These are phyloP conservation scores for Xestoiulus laeticollis DNA, from an alignment of 2,888 invertebrate genomes.

Conservation along the genomic window DNA sequence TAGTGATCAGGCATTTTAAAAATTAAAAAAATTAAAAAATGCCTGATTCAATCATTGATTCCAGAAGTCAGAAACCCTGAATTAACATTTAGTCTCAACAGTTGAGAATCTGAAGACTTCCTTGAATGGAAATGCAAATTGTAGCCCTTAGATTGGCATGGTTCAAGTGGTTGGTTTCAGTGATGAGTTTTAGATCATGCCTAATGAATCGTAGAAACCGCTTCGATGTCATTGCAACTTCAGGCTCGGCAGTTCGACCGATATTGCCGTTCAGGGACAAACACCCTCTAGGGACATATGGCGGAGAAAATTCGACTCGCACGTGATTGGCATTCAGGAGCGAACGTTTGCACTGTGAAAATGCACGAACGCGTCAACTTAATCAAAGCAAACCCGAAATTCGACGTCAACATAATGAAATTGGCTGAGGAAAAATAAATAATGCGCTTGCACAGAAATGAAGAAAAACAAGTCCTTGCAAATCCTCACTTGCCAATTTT, in stretches of 20 bases:
- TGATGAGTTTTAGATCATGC: neutral
- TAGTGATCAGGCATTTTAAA: no score
- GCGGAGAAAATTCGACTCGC: neutral
- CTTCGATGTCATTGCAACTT: neutral
- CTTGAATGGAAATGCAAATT: no score
- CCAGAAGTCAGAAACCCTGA: no score
- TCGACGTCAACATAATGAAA: slow-evolving; percentile 1
- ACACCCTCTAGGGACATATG: neutral
- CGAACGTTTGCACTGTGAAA: neutral
- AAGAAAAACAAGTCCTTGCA: neutral
- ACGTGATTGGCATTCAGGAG: slow-evolving; percentile 25
- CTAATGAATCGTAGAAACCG: neutral
- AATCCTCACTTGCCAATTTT: neutral
- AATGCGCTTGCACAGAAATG: neutral
- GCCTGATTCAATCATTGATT: no score
- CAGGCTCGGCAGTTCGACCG: slow-evolving; percentile 7
- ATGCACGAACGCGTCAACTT: slow-evolving; percentile 20
- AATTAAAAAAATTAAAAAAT: no score
- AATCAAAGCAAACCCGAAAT: slow-evolving; percentile 24
- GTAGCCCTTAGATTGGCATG: neutral
- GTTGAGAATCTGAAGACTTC: no score
- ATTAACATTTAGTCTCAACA: no score
- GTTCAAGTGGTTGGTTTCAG: neutral
- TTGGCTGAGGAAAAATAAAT: slow-evolving; percentile 11
- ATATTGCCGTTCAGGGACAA: slow-evolving; percentile 19